Base-by-base conservation (phyloP, 35 echinoderm and acorn worm species). In the Holothuria glaberrima region DNA sequence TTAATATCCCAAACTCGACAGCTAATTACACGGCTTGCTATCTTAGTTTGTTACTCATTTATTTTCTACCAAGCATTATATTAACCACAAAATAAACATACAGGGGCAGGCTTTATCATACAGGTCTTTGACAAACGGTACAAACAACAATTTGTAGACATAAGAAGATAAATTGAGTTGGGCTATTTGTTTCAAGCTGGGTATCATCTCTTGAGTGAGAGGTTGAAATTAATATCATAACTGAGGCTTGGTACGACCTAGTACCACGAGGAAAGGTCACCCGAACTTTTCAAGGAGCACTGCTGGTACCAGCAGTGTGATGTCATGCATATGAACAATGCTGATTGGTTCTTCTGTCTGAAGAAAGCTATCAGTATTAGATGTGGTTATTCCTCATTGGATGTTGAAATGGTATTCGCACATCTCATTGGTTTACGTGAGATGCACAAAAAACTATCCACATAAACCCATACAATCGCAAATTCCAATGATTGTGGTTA, bases 41-140 rank as follows among this genome's bases (percentile, higher is more conserved):
- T 34, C 33, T 38, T 38, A 17, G 71, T 35, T n/a, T 41, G 71
- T 75, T 75, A 75, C 34, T 41, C 33, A 75, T 75, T 75, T 41
- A 75, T 75, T 34, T 75, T 75, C 20, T 32, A 35, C 21, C 44
- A 41, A 17, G 44, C 33, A 9, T 75, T 30, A 75, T 41, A 75
- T 75, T 75, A 75, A 75, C 71, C 71, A 75, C 33, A 34, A 38
- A 75, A 75, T 45, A 32, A 75, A 75, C 33, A 75, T 12, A 35
- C 22, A 41, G 71, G 34, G 71, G 71, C 71, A 75, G 34, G 3
- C 13, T 54, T 54, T 54, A 54, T 54, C 50, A 54, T 54, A 54
- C 50, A 17, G 16, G 50, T 54, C 50, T 54, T 54, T 0, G 1
- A 54, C 50, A 54, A 54, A 54, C 12, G 50, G 50, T 17, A 54